Evolutionary conservation across 2,797 vertebrate species (phyloP), one percentile per base, ranked within the genome.

Genomic region (Bradypus variegatus): DNA sequence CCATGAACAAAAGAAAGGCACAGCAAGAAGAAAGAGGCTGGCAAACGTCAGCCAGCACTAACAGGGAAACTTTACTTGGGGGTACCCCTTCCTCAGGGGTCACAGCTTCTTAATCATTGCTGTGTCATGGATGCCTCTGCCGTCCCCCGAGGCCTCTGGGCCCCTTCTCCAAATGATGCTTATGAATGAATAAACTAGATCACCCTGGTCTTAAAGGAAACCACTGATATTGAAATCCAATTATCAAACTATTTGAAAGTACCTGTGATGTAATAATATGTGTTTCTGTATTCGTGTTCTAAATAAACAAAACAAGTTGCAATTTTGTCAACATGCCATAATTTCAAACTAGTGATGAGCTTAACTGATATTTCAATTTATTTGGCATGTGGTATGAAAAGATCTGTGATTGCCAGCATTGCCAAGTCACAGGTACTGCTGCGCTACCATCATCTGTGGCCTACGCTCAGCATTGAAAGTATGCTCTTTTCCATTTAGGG

Each of bases 41-140:
- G 9, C 31, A 23, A 41, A 55, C 25, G 38, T n/a, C 76, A 55
- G 3, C 50, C 36, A 11, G 4, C 8, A 1, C 6, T 2, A 23
- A 12, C 2, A 0, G 9, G 8, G 38, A 23, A 33, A 6, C 65
- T 29, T 29, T n/a, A 55, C 21, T 6, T 27, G 27, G 16, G 31
- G 60, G 7, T 3, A 8, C 15, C 4, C 27, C 36, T 50, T 48
- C 25, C 21, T 6, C 16, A 23, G 23, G 69, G 45, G 29, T 45
- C 48, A 31, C 58, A 5, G 16, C 55, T 55, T 55, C 55, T 55
- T 19, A 16, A 19, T 55, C 55, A 55, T 19, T 19, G 19, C 55
- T 55, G 55, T 55, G 55, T 55, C 55, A 55, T 19, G 18, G 55
- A 55, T 9, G 2, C 13, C 50, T 50, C 50, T 50, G 50, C 8